Evolutionary conservation across 2,113 vertebrate genomes (phyloP).

Genomic region (Egretta garzetta): DNA sequence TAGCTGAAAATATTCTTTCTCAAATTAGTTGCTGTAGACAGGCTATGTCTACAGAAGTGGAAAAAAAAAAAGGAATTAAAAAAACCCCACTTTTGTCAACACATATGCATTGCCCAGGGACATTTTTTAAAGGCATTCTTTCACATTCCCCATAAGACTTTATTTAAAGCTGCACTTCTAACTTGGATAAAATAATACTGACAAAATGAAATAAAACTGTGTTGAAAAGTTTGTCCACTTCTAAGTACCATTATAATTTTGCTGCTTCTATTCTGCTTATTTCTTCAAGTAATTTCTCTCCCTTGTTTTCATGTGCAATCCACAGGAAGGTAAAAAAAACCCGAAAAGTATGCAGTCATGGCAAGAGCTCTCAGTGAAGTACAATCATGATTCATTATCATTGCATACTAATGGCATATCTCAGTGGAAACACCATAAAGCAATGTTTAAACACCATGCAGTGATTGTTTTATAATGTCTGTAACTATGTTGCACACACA

Average conservation of each 20-base stretch:
- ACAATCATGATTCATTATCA: neutral
- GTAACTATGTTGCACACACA: neutral
- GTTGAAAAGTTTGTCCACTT: neutral
- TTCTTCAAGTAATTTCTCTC: neutral
- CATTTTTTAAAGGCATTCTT: neutral
- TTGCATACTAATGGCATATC: neutral
- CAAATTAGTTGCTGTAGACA: slow-evolving; percentile 13
- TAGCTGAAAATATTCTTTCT: neutral
- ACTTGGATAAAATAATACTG: neutral
- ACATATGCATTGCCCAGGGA: neutral
- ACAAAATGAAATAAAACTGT: slow-evolving; percentile 1
- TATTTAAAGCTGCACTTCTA: neutral
- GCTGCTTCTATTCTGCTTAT: neutral
- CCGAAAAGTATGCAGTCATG: neutral
- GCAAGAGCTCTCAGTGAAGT: neutral
- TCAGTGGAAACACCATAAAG: slow-evolving; percentile 6
- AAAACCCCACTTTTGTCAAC: neutral
- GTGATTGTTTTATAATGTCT: neutral
- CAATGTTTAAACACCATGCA: neutral
- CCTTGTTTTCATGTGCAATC: neutral
- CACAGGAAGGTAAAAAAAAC: neutral
- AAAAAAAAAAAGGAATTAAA: neutral
- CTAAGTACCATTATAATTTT: neutral
- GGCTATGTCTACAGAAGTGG: neutral
- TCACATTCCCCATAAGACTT: neutral